Evolutionary conservation across 2,113 vertebrate species (phyloP), one percentile per base, ranked within the genome.

Genomic region (Tachycineta bicolor): DNA sequence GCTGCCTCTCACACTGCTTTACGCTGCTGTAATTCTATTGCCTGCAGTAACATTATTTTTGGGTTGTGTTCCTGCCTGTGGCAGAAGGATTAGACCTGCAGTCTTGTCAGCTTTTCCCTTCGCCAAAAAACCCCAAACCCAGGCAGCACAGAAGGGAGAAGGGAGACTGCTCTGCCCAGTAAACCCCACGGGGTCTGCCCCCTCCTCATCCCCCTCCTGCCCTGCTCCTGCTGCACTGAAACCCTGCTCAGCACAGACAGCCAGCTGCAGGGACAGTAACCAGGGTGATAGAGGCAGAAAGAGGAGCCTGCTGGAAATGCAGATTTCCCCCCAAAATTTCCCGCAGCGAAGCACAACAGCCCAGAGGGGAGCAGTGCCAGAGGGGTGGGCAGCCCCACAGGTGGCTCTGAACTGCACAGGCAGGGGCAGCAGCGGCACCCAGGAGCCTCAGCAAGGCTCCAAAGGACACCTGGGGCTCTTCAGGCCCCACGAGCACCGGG

Each of bases 51-150:
- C 94, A 47, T 91, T 24, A 58, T 53, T 87, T 92, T 2, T 41
- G 79, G 63, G 78, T 67, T 63, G 75, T 4, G 19, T 5, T 82
- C 74, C 82, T 55, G 89, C 62, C 87, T 50, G 73, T 94, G 95
- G 91, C 89, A 92, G 84, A 75, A 89, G 94, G 82, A 94, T 89
- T 37, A 77, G 82, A 65, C 90, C 90, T 86, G 82, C 90, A 85
- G 87, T 18, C 82, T 50, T 21, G 23, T 25, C 91, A 90, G 89
- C 78, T 81, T 65, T 43, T 79, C 37, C 70, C 34, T 53, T 25
- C 1, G 8, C 71, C 28, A 25, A 20, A 20, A 56, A 53, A 49
- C 3, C 28, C 71, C 55, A 14, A 65, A 43, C 14, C 21, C 33
- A 53, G 24, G 25, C 25, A 24, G 63, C 55, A 33, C 21, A 39